These are phyloP conservation scores for Galeruca laticollis DNA, from an alignment of 2,888 invertebrate species.

Conservation along the genomic window DNA sequence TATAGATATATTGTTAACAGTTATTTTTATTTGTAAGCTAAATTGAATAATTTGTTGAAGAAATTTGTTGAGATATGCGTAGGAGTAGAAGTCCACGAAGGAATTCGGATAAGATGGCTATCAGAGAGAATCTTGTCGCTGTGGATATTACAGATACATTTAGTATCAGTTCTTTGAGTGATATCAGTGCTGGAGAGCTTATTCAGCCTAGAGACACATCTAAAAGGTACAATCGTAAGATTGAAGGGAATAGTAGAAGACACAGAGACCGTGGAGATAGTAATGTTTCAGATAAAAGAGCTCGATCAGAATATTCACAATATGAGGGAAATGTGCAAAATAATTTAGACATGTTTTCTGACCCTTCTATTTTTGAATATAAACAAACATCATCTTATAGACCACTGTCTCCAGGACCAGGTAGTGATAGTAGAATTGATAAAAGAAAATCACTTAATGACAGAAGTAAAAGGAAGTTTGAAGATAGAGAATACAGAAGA, in stretches of 20 bases:
- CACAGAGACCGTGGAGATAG: constrained; percentile 9
- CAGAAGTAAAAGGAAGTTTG: background rate
- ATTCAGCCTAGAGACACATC: background rate
- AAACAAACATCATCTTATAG: background rate
- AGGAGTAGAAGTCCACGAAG: constrained; percentile 27
- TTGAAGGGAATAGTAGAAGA: constrained; percentile 28
- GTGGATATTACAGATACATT: too few species aligned
- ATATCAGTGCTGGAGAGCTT: constrained; percentile 25
- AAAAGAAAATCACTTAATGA: background rate
- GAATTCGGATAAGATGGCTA: constrained; percentile 1
- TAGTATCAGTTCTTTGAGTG: constrained; percentile 41
- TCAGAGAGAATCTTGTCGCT: too few species aligned
- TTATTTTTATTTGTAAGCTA: too few species aligned
- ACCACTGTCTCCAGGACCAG: background rate
- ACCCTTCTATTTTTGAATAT: constrained; percentile 1
- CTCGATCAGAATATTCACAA: background rate
- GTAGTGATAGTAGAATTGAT: background rate
- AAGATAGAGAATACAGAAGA: background rate
- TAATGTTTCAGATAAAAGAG: background rate
- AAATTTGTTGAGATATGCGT: background rate
- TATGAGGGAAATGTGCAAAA: background rate
- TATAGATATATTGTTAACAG: too few species aligned
- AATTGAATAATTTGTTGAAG: background rate
- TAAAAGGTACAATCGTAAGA: background rate
- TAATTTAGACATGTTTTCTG: background rate